Evolutionary conservation across 2,888 invertebrate genomes (phyloP), one percentile per base, ranked within the genome.

Genomic region (Agriopis leucophaearia): DNA sequence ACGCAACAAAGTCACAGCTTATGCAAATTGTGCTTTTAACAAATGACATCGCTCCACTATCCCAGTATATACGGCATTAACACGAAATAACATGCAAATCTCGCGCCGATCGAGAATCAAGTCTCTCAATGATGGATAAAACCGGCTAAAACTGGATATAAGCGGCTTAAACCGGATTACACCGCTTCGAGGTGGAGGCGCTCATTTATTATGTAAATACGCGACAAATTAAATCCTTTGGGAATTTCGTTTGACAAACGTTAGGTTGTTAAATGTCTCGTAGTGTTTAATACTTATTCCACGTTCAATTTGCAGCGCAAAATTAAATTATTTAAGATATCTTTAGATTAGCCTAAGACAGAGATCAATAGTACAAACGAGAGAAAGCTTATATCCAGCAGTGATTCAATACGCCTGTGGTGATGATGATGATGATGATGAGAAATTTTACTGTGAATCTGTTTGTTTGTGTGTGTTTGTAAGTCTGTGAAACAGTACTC

Each of bases 181-280:
- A 78, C 80, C 79, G 85, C 87, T 87, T 82, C 89, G 88, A 88
- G 87, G 88, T 86, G 84, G 86, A 89, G 89, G 87, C 89, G 88
- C 89, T 92, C 92, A 92, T 93, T 92, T 92, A 93, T 92, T 92
- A 93, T 92, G 92, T 92, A 92, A 93, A 93, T 93, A 92, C 90
- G 84, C 88, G 91, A 93, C 92, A 92, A 93, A 92, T 92, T 93
- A 93, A 93, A 92, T 92, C 92, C 92, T 81, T 89, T 88, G 88
- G 90, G 91, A 89, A 87, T 91, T 90, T 88, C 88, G 88, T 89
- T 91, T 91, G 91, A 91, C 89, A 91, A 64, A 88, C 87, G 90
- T 82, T 84, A 83, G 83, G 82, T 81, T 80, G 83, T 80, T 81
- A 81, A 86, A 88, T 75, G 79, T 82, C 84, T 81, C 78, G 79